Evolutionary conservation across 1,140 invertebrate genomes (phyloP).

Genomic region (Hypothenemus hampei): DNA sequence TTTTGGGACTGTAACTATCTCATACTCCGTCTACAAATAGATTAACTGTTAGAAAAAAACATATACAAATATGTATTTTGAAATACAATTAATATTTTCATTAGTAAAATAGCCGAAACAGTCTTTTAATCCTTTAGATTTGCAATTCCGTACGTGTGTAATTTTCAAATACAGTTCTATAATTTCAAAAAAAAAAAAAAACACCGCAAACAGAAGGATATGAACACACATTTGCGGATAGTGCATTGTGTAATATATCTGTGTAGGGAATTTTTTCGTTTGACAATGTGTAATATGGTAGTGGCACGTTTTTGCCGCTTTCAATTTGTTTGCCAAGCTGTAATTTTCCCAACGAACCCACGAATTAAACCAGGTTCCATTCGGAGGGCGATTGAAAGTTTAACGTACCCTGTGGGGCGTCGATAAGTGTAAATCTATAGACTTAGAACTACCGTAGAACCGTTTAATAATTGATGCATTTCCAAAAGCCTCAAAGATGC

Average conservation of each 20-base stretch:
- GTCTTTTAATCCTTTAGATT: conserved; percentile 4
- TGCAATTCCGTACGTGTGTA: not conserved
- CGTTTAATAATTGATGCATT: too few relatives aligned
- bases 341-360: not conserved
- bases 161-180: conserved; percentile 11
- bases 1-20: too few relatives aligned
- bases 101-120: conserved; percentile 4
- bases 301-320: not conserved
- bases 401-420: not conserved
- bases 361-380: not conserved
- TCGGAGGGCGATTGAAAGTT: not conserved
- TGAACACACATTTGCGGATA: conserved; percentile 1
- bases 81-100: conserved; percentile 6
- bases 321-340: not conserved
- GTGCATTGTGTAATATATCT: conserved; percentile 4
- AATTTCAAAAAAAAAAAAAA: conserved; percentile 2
- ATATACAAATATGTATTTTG: too few relatives aligned
- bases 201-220: too few relatives aligned
- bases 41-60: too few relatives aligned
- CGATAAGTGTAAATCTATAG: not conserved
- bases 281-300: not conserved
- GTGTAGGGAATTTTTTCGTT: not conserved
- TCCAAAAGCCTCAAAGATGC: not conserved
- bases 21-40: too few relatives aligned
- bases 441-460: not conserved